Evolutionary conservation across 2,113 vertebrate species (phyloP), one percentile per base, ranked within the genome.

Genomic region (Morone saxatilis): DNA sequence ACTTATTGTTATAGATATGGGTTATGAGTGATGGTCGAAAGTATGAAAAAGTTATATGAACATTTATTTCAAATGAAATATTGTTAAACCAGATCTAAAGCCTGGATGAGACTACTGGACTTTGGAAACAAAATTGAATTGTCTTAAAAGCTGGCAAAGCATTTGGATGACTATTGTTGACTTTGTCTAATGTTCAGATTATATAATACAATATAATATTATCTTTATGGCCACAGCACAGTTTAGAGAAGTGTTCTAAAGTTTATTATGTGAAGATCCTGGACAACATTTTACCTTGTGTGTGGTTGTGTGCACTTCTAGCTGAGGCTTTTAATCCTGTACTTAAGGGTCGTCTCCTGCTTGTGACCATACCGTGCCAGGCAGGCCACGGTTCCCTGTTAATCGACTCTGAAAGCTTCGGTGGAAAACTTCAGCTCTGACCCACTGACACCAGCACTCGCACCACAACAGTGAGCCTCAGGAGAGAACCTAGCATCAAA

Each of bases 331-430:
- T 87, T 67, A 75, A 75, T 80, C 51, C 68, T 50, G 45, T 63
- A 17, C 54, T 71, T 65, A 40, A 45, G 59, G 45, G n/a, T 4
- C 14, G 62, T 57, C 76, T 77, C 66, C 50, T 60, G 62, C 50
- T 66, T 69, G 54, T 31, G 45, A 81, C 57, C n/a, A n/a, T 14
- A 13, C 25, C 17, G 54, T 47, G 48, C 74, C 71, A 19, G 31
- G 43, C 53, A 1, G 48, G 53, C 66, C 85, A 22, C 47, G 7
- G n/a, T 14, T 66, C 20, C 25, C 83, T 17, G 54, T 73, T 83
- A 85, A 87, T 81, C 56, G 80, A 89, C 89, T 88, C 85, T 86
- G 85, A 93, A 87, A 89, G 85, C 89, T 77, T 77, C 71, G 7
- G 85, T 48, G 76, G 51, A 82, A 81, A 90, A 80, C 81, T 83